Evolutionary conservation across 2,113 vertebrate genomes (phyloP), one percentile per base, ranked within the genome.

Genomic region (Pelecanoides urinatrix): DNA sequence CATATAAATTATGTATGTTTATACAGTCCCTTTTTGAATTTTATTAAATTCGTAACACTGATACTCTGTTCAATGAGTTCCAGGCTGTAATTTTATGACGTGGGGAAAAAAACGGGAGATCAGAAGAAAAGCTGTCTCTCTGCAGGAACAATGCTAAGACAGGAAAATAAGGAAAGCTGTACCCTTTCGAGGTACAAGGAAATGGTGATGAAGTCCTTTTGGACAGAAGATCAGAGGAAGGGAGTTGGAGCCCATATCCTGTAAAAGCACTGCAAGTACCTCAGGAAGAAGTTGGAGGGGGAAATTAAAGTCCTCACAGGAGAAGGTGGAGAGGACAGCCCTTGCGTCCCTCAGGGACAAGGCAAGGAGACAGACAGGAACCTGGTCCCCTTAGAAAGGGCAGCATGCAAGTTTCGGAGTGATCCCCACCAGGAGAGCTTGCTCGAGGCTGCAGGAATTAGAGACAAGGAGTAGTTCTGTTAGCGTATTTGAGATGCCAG

Each of bases 401-500:
- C 50, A 88, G 14, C 30, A 16, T 34, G 38, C 3, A 4, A 10
- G 7, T 62, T 82, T 86, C 2, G 1, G 16, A 42, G 30, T 45
- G 17, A 94, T 61, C 32, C 5, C 30, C 6, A 1, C 36, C 1
- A 9, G 52, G 10, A 88, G 3, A 82, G 7, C 23, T 34, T 21
- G 15, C 65, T 62, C 0, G 0, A 71, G 53, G n/a, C 50, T 63
- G 10, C 44, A 81, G 42, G n/a, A 71, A 38, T 32, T 55, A 67
- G 12, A 93, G n/a, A 16, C 30, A 22, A 55, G 23, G 20, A 71
- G 21, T 7, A 19, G 36, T 34, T 70, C 47, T 36, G 19, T 47
- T n/a, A 36, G 11, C 0, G 0, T 86, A n/a, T 34, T 40, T 95
- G 65, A 45, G 55, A 75, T 84, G 36, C 36, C 61, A 59, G 32